Evolutionary conservation across 23 tunicate genomes (phyloP).

Genomic region (Trididemnum miniatum): DNA sequence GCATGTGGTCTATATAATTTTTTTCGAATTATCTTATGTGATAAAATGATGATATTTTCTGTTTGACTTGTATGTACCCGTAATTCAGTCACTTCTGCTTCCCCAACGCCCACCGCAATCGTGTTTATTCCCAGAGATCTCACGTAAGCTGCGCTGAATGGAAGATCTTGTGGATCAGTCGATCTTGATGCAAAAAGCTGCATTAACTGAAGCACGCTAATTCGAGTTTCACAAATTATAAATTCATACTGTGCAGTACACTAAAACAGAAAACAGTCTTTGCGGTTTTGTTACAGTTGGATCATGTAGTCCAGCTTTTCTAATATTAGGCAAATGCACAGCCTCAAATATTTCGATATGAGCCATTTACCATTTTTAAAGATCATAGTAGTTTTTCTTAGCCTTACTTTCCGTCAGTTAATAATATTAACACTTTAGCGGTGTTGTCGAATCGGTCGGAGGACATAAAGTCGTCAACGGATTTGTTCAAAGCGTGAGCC

Average conservation of each 20-base stretch:
- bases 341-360: too few relatives aligned
- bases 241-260: too few relatives aligned
- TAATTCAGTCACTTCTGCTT: not conserved
- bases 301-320: too few relatives aligned
- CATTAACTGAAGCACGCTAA: not conserved
- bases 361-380: too few relatives aligned
- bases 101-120: constrained; percentile 78
- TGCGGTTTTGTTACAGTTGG: too few relatives aligned
- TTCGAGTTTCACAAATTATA: not conserved
- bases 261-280: too few relatives aligned
- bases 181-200: constrained; percentile 3
- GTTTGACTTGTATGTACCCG: too few relatives aligned
- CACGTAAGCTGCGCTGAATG: constrained; percentile 46
- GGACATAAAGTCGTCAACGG: constrained; percentile 54
- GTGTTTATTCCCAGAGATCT: constrained; percentile 62
- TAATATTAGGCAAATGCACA: too few relatives aligned
- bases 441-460: constrained; percentile 41
- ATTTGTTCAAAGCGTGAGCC: constrained; percentile 80
- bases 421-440: constrained; percentile 58
- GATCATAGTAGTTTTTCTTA: too few relatives aligned
- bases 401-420: constrained; percentile 85
- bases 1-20: too few relatives aligned
- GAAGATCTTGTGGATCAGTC: constrained; percentile 5
- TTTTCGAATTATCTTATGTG: too few relatives aligned
- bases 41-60: too few relatives aligned